Percentiles rank a stretch among this genome's conserved stretches.
Evolutionary conservation across 2,113 vertebrate genomes (phyloP).

Genomic region (Siniperca knerii): DNA sequence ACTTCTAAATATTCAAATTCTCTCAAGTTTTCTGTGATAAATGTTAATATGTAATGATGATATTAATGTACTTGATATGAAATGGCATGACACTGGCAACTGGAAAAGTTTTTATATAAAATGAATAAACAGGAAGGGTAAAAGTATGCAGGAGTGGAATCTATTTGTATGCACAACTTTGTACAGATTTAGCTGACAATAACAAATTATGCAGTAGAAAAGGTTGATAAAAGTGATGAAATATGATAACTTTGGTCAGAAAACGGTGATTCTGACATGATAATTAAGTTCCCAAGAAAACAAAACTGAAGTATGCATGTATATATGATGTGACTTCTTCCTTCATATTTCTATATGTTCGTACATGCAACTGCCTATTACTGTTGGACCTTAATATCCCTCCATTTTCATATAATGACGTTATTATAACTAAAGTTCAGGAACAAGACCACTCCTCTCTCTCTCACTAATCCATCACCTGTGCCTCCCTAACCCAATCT

Average conservation of each 20-base stretch:
- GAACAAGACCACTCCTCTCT: no score
- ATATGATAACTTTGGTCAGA: conserved; percentile 4
- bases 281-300: no score
- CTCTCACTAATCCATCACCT: no score
- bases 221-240: neutral
- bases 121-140: neutral
- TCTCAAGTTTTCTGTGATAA: neutral
- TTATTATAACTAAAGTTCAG: no score
- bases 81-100: neutral
- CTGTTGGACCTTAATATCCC: neutral
- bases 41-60: neutral
- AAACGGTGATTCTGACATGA: neutral
- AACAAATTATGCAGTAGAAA: neutral
- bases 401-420: neutral
- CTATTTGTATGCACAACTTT: neutral
- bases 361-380: neutral
- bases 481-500: no score
- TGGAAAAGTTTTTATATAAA: neutral
- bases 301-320: neutral
- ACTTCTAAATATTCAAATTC: neutral
- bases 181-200: neutral
- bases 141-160: neutral
- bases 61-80: neutral
- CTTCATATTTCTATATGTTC: neutral
- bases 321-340: neutral